These are phyloP conservation scores for Marcusenius ussheri DNA, from an alignment of 2,113 vertebrate species.

Conservation along the genomic window DNA sequence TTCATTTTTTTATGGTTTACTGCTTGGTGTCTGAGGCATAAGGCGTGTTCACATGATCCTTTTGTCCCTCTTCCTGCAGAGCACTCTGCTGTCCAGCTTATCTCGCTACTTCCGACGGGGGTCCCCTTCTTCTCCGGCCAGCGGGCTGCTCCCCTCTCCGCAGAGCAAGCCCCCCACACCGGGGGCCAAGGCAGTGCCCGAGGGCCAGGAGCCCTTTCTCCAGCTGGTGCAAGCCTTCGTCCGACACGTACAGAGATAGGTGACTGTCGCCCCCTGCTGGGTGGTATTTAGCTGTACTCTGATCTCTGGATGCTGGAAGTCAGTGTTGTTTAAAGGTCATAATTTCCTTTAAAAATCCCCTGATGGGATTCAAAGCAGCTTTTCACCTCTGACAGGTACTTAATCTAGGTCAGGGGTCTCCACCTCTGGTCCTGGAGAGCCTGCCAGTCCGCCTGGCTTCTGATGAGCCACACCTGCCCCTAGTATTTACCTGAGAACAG, in stretches of 20 bases:
- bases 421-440: not conserved
- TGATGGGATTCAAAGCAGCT: not conserved
- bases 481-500: not conserved
- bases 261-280: not conserved
- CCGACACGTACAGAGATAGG: conserved; percentile 82
- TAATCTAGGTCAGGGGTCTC: not conserved
- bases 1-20: not conserved
- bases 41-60: too few species aligned
- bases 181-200: conserved; percentile 68
- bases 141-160: conserved; percentile 70
- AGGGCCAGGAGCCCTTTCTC: conserved; percentile 88
- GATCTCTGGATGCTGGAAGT: not conserved
- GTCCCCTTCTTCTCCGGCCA: conserved; percentile 77
- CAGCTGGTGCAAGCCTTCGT: conserved; percentile 93
- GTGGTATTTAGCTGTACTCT: not conserved
- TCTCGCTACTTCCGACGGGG: conserved; percentile 85
- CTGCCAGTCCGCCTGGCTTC: not conserved
- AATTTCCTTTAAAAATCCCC: not conserved
- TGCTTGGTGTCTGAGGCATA: not conserved
- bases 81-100: conserved; percentile 83
- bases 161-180: conserved; percentile 69
- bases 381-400: not conserved
- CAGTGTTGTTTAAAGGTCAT: not conserved
- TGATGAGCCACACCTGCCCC: not conserved
- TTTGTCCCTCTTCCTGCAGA: conserved; percentile 53